Conservation (phyloP, 2,797 vertebrate species). For the Glossophaga mutica region DNA sequence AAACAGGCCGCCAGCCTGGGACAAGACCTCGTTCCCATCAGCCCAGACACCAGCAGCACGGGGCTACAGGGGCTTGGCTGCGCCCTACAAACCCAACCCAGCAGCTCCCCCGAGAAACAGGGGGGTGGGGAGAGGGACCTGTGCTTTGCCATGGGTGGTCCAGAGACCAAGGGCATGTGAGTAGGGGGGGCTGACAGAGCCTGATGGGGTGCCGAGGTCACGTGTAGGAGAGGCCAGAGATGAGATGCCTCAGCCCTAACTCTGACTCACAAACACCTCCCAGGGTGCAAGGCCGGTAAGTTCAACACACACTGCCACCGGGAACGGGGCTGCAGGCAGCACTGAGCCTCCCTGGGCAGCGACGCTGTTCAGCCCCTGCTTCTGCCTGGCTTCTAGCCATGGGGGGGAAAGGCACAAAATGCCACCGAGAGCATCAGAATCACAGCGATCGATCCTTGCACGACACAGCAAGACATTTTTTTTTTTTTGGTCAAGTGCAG, state of each 20-base stretch:
- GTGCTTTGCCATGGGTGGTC: not conserved
- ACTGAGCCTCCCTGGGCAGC: not conserved
- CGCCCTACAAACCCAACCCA: not conserved
- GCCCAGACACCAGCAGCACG: accelerated
- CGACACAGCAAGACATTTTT: not conserved
- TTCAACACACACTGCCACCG: not conserved
- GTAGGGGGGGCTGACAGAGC: not conserved
- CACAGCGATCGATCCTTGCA: not conserved
- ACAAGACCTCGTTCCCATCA: not conserved
- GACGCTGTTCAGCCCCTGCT: not conserved
- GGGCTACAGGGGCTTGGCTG: not conserved
- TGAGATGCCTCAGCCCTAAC: not conserved
- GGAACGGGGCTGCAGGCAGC: not conserved
- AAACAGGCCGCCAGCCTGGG: not conserved
- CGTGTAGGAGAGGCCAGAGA: too few species aligned
- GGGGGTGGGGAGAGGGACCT: not conserved
- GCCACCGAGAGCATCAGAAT: not conserved
- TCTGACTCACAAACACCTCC: not conserved
- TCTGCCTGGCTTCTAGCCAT: accelerated
- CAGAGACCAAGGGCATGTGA: not conserved
- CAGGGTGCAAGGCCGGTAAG: accelerated
- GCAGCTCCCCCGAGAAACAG: not conserved
- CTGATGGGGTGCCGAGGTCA: too few species aligned
- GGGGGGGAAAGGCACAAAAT: too few species aligned
- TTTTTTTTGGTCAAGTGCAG: not conserved